Percentiles rank a stretch among this genome's conserved stretches.
phyloP scores from a whole-genome alignment of 2,888 invertebrate species.

The Hyposoter dolosus region DNA sequence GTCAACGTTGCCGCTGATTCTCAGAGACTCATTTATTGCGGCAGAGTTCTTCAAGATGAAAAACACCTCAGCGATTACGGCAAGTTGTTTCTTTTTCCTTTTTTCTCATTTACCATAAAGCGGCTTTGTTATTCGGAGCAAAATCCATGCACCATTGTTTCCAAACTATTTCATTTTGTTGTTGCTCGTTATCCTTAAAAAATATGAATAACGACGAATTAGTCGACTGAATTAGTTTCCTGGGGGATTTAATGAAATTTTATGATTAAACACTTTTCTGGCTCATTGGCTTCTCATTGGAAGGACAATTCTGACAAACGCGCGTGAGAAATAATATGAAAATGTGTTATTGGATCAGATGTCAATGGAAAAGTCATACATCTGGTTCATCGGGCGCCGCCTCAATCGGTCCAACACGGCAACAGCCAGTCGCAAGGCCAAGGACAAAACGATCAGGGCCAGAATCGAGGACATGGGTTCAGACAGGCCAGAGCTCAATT shows the following conservation, averaged over 20 bases:
- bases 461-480: constrained; percentile 28
- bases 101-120: background rate
- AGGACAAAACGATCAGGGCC: constrained; percentile 22
- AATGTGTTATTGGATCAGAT: constrained; percentile 86
- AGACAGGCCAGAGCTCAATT: constrained; percentile 73
- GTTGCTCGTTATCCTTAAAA: too few relatives aligned
- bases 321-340: background rate
- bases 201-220: too few relatives aligned
- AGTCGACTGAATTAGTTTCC: too few relatives aligned
- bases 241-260: too few relatives aligned
- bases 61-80: constrained; percentile 94
- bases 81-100: constrained; percentile 80
- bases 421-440: constrained; percentile 14
- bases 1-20: constrained; percentile 92
- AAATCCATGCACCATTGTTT: too few relatives aligned
- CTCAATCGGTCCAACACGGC: constrained; percentile 35
- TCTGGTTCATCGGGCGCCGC: constrained; percentile 93
- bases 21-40: constrained; percentile 97
- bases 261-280: too few relatives aligned
- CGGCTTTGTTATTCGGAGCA: too few relatives aligned
- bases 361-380: constrained; percentile 97
- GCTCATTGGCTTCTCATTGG: too few relatives aligned
- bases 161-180: too few relatives aligned
- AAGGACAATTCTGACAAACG: background rate
- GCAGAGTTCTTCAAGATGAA: constrained; percentile 96